Evolutionary conservation across 2,797 vertebrate species (phyloP).

Genomic region (Mergus octosetaceus): DNA sequence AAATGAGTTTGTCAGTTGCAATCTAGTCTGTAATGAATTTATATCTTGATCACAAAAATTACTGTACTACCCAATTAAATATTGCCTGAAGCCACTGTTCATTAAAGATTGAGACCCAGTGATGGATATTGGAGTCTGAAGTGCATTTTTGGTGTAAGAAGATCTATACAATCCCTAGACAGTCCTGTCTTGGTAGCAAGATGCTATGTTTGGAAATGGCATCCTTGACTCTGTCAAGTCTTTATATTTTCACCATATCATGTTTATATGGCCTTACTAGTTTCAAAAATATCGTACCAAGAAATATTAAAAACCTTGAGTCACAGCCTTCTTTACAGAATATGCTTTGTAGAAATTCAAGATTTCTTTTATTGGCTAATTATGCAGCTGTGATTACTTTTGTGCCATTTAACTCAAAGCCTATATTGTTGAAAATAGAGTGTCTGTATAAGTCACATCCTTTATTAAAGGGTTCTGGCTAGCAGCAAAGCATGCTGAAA

Average conservation of each 20-base stretch:
- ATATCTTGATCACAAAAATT: conserved; percentile 53
- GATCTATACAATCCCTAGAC: neutral
- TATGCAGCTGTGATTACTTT: fast-evolving
- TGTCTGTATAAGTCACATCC: neutral
- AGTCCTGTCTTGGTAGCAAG: neutral
- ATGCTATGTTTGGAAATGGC: neutral
- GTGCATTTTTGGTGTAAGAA: neutral
- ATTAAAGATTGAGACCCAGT: neutral
- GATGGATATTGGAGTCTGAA: neutral
- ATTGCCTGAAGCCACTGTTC: conserved; percentile 28
- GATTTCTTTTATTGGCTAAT: neutral
- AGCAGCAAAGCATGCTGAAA: neutral
- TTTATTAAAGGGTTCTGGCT: neutral
- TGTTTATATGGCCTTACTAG: neutral
- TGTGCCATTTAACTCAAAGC: neutral
- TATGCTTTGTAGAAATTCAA: neutral
- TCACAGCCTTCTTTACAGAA: neutral
- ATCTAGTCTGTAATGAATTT: conserved; percentile 52
- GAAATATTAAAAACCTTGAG: neutral
- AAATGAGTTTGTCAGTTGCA: conserved; percentile 41
- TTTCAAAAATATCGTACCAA: neutral
- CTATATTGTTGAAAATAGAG: neutral
- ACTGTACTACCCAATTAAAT: conserved; percentile 42
- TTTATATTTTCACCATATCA: neutral
- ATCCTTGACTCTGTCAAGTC: neutral